Percentiles rank a stretch among this genome's conserved stretches.
Conservation (phyloP, 1,140 invertebrate genomes). For the Drosophila parabipectinata region DNA sequence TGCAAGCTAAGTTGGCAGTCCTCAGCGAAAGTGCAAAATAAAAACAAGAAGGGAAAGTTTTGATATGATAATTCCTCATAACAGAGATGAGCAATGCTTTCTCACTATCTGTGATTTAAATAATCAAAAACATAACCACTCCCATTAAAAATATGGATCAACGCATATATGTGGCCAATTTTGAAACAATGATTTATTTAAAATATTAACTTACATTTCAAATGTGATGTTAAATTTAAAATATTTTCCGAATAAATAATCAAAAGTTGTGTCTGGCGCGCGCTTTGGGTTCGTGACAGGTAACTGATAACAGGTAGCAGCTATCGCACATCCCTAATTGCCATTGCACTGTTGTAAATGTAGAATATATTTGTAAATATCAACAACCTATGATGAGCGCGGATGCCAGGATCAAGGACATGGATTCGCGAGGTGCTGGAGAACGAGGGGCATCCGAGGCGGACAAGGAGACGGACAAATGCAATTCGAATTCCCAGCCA, state of each 20-base stretch:
- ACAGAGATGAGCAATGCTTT: conserved; percentile 4
- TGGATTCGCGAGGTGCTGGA: conserved; percentile 1
- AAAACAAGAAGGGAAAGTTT: conserved; percentile 32
- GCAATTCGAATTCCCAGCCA: conserved; percentile 39
- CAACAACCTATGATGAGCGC: conserved; percentile 34
- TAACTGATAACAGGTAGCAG: conserved; percentile 4
- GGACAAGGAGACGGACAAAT: conserved; percentile 10
- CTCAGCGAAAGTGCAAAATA: conserved; percentile 10
- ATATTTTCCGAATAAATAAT: background rate
- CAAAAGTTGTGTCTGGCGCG: background rate
- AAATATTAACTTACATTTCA: background rate
- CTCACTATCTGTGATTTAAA: background rate
- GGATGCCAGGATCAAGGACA: conserved; percentile 19
- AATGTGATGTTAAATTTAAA: background rate
- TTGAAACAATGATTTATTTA: too few relatives aligned
- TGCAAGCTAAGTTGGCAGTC: background rate
- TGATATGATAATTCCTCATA: background rate
- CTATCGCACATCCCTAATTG: conserved; percentile 32
- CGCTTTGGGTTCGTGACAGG: background rate
- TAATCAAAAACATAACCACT: background rate
- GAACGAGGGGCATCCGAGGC: background rate
- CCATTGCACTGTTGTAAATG: conserved; percentile 35
- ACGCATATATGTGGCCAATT: too few relatives aligned
- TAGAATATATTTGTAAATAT: conserved; percentile 30
- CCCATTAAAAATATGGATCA: background rate